Percentiles rank a stretch among this genome's conserved stretches.
Conservation (phyloP, 92 coral and sea anemone species). For the Porites divaricata region DNA sequence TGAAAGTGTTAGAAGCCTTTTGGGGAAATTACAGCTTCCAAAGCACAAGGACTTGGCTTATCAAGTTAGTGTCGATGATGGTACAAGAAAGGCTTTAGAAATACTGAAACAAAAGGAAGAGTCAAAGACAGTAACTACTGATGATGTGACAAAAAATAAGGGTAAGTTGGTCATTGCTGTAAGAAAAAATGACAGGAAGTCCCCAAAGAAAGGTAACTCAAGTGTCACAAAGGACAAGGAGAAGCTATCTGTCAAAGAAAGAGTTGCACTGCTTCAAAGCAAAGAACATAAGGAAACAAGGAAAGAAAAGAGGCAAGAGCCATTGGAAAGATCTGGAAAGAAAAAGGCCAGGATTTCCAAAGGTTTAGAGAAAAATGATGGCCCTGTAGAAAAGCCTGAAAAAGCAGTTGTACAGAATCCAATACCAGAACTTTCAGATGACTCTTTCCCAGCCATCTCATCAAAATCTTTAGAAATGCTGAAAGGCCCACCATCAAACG, state of each 20-base stretch:
- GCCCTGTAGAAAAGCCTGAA: constrained; percentile 1
- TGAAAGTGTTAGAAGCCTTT: neutral
- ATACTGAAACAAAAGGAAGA: neutral
- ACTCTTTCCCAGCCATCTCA: constrained; percentile 24
- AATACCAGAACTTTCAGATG: constrained; percentile 38
- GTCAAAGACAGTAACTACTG: neutral
- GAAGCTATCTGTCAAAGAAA: neutral
- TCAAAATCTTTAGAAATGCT: constrained; percentile 7
- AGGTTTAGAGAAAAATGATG: neutral
- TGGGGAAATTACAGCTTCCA: neutral
- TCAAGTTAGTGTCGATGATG: neutral
- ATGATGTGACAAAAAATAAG: neutral
- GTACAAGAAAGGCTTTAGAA: constrained; percentile 13
- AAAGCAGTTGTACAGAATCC: constrained; percentile 1
- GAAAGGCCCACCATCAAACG: constrained; percentile 13
- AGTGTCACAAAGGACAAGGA: neutral
- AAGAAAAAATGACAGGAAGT: neutral
- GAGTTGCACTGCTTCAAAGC: neutral
- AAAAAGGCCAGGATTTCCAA: neutral
- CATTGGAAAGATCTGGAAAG: neutral
- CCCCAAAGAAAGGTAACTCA: neutral
- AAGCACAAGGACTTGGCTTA: neutral
- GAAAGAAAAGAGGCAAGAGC: neutral
- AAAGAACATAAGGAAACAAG: neutral
- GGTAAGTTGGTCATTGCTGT: constrained; percentile 4